Evolutionary conservation across 2,113 vertebrate species (phyloP), one percentile per base, ranked within the genome.

Genomic region (Grallaria varia): DNA sequence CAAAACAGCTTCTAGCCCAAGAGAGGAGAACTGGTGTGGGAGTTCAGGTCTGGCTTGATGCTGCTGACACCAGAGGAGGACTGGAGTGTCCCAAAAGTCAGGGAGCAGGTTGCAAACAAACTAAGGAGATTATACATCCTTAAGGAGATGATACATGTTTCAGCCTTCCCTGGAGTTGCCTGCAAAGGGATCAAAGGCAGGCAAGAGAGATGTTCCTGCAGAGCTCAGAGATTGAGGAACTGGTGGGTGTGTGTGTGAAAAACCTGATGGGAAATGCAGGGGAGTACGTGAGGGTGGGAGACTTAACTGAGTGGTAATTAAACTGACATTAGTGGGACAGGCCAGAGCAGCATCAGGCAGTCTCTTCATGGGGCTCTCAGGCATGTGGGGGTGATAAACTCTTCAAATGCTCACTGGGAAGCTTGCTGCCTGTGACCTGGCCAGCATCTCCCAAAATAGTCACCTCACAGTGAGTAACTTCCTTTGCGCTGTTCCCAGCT

Each of bases 361-460:
- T 77, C 79, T 93, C 76, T 92, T 95, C 60, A 81, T 20, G 16
- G 17, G 28, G 83, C 66, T 76, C 49, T 90, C 59, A 90, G 58
- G 53, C 86, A 15, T 77, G 62, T 86, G 68, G 40, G 55, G 73
- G 44, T 90, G 90, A 93, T 89, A 94, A 96, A 73, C 93, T 93
- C 85, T 94, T 93, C 77, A 91, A 76, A 88, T 82, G 42, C 62
- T 9, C 59, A 67, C 69, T 90, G 76, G 89, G 84, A 95, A 95
- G 56, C 85, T 93, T 66, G 64, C 80, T 92, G 91, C 76, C 63
- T 95, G 95, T 97, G 96, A 97, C 94, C 93, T 94, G 85, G 91
- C 88, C 94, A 84, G 79, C 87, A 71, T 95, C 95, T 97, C 97
- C 96, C 63, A 52, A 96, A 98, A 97, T 97, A 97, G 84, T 96